phyloP scores from a whole-genome alignment of 53 echinoderm and acorn worm genomes.

The Stichopus horrens region DNA sequence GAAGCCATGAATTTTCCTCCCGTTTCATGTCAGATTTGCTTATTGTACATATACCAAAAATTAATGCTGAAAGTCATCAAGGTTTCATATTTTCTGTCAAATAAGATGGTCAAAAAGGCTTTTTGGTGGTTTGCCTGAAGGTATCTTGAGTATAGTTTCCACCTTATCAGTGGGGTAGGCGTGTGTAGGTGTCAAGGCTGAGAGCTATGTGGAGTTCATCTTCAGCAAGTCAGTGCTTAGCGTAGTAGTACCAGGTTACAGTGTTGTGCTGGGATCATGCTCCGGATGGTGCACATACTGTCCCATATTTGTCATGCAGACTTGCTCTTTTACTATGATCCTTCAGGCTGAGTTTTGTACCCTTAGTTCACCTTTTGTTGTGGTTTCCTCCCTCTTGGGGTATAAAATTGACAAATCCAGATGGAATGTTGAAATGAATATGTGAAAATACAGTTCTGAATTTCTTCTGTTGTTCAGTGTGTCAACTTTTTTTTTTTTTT shows the following conservation, averaged over 20 bases:
- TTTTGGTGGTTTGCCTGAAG: not conserved
- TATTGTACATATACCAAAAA: not conserved
- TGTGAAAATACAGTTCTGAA: no score
- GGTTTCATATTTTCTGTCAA: not conserved
- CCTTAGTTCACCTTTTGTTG: conserved; percentile 40
- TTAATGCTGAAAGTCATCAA: conserved; percentile 3
- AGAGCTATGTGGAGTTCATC: not conserved
- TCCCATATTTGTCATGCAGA: no score
- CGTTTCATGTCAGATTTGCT: not conserved
- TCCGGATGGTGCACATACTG: no score
- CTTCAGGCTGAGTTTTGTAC: conserved; percentile 12
- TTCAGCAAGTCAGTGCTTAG: no score
- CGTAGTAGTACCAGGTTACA: not conserved
- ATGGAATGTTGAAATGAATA: conserved; percentile 30
- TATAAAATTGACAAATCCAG: conserved; percentile 22
- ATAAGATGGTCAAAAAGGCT: not conserved
- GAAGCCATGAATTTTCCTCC: not conserved
- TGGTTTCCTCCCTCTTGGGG: conserved; percentile 32
- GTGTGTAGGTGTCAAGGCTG: not conserved
- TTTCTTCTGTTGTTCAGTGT: no score
- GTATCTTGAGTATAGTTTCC: not conserved
- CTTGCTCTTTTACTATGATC: not conserved
- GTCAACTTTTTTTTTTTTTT: no score
- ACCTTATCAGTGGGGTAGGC: not conserved
- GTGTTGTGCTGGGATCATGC: not conserved